These are phyloP conservation scores for Scotopteryx bipunctaria DNA, from an alignment of 2,888 invertebrate species.

Conservation along the genomic window DNA sequence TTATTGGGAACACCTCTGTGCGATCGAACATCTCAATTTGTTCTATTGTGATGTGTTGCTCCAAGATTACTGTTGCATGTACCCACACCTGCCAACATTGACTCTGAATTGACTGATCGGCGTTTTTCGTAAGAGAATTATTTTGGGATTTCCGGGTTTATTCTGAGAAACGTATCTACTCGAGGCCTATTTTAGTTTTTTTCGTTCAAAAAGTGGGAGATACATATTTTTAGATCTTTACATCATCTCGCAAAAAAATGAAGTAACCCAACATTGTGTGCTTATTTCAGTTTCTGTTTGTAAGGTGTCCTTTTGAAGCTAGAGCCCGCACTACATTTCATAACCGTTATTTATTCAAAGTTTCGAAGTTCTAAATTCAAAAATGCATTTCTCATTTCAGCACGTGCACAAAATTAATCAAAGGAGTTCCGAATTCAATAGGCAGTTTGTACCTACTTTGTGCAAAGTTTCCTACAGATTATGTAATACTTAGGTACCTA, in stretches of 20 bases:
- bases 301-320: neutral
- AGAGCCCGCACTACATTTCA: neutral
- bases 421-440: conserved; percentile 8
- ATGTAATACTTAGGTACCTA: conserved; percentile 4
- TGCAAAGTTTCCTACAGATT: conserved; percentile 8
- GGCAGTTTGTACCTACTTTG: conserved; percentile 7
- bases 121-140: neutral
- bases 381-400: conserved; percentile 8
- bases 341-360: neutral
- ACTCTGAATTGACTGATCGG: conserved; percentile 5
- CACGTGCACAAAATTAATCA: conserved; percentile 8
- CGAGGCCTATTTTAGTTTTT: no score
- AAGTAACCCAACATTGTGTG: no score
- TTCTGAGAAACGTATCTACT: no score
- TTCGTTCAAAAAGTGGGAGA: no score
- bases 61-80: conserved; percentile 7
- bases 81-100: conserved; percentile 9
- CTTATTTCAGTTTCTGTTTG: neutral
- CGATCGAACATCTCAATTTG: conserved; percentile 16
- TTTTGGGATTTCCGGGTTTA: neutral
- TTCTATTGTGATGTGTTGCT: conserved; percentile 9
- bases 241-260: no score
- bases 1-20: conserved; percentile 2
- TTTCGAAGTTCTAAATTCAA: conserved; percentile 14
- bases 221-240: no score